Conservation (phyloP, 2,797 vertebrate genomes). For the Heteromormyrus szaboi region DNA sequence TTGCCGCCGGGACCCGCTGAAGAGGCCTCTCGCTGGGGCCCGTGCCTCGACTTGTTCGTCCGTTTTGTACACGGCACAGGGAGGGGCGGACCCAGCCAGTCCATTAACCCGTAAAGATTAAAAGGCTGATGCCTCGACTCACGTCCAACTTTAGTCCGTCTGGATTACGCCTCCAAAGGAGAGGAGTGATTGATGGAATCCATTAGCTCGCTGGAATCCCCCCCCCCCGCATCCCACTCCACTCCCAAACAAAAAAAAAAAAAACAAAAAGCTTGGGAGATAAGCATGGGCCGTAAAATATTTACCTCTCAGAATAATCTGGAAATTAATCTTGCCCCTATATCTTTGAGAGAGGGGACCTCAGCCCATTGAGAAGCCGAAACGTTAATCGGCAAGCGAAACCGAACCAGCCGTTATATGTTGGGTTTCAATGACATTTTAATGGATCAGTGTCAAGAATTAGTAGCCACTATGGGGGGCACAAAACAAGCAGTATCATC, state of each 20-base stretch:
- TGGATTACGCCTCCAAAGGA: constrained; percentile 59
- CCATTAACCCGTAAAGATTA: constrained; percentile 74
- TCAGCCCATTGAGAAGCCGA: constrained; percentile 28
- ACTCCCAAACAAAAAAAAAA: not conserved
- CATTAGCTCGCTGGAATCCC: constrained; percentile 66
- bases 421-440: constrained; percentile 43
- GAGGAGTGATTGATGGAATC: constrained; percentile 70
- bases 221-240: constrained; percentile 51
- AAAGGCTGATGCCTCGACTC: constrained; percentile 57
- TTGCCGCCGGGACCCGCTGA: not conserved
- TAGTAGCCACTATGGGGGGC: not conserved
- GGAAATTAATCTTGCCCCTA: constrained; percentile 47
- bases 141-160: constrained; percentile 33
- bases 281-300: constrained; percentile 56
- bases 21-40: constrained; percentile 22
- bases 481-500: not conserved
- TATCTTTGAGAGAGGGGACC: constrained; percentile 27
- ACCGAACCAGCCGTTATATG: constrained; percentile 32
- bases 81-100: constrained; percentile 45
- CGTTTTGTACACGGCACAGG: constrained; percentile 25
- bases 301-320: constrained; percentile 53
- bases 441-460: constrained; percentile 35
- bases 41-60: constrained; percentile 45
- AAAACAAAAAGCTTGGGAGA: constrained; percentile 46
- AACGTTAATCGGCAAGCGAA: constrained; percentile 42